These are phyloP conservation scores for Neodon shergylaensis DNA, from an alignment of 2,113 vertebrate species.

Conservation along the genomic window DNA sequence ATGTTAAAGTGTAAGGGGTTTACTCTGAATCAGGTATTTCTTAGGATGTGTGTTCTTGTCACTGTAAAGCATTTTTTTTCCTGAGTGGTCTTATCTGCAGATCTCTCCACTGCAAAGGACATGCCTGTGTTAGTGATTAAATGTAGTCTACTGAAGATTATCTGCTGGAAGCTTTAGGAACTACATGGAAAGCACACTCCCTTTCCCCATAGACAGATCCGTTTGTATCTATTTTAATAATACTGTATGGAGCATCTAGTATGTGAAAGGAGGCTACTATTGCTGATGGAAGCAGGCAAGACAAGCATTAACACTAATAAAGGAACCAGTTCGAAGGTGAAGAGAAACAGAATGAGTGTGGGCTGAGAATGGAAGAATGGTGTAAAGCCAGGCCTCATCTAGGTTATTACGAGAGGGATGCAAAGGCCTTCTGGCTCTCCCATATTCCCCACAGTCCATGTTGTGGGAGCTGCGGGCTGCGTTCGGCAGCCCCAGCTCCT, in stretches of 20 bases:
- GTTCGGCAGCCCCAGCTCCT: no score
- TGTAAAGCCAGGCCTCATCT: neutral
- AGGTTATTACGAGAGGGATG: neutral
- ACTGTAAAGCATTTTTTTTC: neutral
- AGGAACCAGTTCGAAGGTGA: neutral
- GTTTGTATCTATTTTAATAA: neutral
- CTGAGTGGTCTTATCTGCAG: neutral
- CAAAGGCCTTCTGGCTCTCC: neutral
- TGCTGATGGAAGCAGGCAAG: neutral
- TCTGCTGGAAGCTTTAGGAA: neutral
- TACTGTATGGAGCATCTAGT: neutral
- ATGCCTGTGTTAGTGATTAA: neutral
- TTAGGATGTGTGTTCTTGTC: neutral
- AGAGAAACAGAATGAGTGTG: neutral
- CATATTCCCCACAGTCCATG: neutral
- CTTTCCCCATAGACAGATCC: neutral
- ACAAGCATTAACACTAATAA: neutral
- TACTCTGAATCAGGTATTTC: neutral
- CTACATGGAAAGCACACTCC: neutral
- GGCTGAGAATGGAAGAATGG: neutral
- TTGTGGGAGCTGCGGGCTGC: no score
- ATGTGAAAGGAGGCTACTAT: neutral
- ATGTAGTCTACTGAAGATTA: neutral
- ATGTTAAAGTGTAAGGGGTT: neutral
- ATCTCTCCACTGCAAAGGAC: neutral